Evolutionary conservation across 2,797 vertebrate genomes (phyloP).

Genomic region (Amblyopsis hoosieri): DNA sequence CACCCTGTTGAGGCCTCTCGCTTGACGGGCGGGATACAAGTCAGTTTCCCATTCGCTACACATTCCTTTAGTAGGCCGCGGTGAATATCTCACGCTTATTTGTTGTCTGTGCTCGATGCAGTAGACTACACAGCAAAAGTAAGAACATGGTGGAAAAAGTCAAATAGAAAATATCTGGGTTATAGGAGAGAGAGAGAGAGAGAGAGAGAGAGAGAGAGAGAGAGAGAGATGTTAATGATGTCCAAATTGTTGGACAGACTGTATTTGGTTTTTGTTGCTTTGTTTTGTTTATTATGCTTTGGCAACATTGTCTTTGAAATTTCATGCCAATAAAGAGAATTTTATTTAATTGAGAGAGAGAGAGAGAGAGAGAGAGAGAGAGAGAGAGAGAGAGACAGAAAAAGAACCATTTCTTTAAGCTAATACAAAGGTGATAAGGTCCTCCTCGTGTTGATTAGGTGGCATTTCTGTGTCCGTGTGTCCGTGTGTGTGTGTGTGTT

Average conservation of each 20-base stretch:
- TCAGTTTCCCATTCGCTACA: too few species aligned
- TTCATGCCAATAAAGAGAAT: too few species aligned
- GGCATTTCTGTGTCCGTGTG: conserved; percentile 6
- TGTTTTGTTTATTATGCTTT: too few species aligned
- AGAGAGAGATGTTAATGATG: neutral
- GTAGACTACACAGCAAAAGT: too few species aligned
- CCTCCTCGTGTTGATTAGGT: neutral
- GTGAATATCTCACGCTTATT: too few species aligned
- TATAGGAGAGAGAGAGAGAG: neutral
- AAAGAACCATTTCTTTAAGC: conserved; percentile 19
- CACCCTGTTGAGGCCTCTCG: too few species aligned
- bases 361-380: conserved; percentile 26
- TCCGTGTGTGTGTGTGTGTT: conserved; percentile 10
- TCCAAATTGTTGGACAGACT: too few species aligned
- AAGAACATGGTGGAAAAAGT: neutral
- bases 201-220: neutral
- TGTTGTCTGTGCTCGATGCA: too few species aligned
- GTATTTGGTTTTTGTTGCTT: too few species aligned
- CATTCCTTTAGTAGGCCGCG: too few species aligned
- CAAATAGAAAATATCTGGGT: neutral
- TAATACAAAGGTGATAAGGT: conserved; percentile 10
- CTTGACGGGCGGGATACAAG: too few species aligned
- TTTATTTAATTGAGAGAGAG: neutral
- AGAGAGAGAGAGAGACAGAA: conserved; percentile 10
- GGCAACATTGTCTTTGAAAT: too few species aligned